Evolutionary conservation across 1,140 invertebrate genomes (phyloP).

Genomic region (Parasteatoda tepidariorum): DNA sequence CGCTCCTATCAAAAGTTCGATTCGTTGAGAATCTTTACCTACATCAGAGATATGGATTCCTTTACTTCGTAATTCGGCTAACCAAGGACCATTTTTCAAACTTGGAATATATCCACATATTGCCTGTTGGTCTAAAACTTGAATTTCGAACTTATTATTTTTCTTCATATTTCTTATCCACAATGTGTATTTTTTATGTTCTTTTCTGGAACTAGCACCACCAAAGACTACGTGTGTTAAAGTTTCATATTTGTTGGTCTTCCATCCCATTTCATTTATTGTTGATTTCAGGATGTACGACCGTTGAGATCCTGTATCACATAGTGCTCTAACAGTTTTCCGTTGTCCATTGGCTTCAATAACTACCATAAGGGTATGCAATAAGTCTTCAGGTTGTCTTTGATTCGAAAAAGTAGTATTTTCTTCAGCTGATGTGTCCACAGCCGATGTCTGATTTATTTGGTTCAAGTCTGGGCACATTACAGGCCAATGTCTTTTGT

Average conservation of each 20-base stretch:
- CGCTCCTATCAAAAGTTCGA: slow-evolving; percentile 36
- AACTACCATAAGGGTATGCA: not conserved
- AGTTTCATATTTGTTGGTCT: not conserved
- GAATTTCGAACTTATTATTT: not conserved
- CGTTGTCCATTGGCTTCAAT: not conserved
- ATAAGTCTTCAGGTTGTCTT: not conserved
- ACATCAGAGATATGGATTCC: slow-evolving; percentile 13
- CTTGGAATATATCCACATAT: slow-evolving; percentile 29
- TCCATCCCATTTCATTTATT: not conserved
- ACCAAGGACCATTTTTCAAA: slow-evolving; percentile 15
- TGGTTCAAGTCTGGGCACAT: not conserved
- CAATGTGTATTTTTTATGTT: not conserved
- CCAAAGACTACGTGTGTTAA: slow-evolving; percentile 5
- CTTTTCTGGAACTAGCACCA: not conserved
- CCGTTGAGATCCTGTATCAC: slow-evolving; percentile 3
- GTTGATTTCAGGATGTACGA: slow-evolving; percentile 23
- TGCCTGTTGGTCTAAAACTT: not conserved
- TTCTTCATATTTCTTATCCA: not conserved
- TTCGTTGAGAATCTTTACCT: not conserved
- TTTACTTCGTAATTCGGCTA: not conserved
- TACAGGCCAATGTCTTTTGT: slow-evolving; percentile 1
- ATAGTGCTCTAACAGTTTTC: not conserved
- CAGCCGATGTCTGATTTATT: not conserved
- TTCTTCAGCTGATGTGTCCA: not conserved
- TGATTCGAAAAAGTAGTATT: not conserved